A percentile compares a stretch with the other conserved stretches of the same genome.
Conservation (phyloP, 92 coral and sea anemone genomes). For the Phenganax stokvisi region DNA sequence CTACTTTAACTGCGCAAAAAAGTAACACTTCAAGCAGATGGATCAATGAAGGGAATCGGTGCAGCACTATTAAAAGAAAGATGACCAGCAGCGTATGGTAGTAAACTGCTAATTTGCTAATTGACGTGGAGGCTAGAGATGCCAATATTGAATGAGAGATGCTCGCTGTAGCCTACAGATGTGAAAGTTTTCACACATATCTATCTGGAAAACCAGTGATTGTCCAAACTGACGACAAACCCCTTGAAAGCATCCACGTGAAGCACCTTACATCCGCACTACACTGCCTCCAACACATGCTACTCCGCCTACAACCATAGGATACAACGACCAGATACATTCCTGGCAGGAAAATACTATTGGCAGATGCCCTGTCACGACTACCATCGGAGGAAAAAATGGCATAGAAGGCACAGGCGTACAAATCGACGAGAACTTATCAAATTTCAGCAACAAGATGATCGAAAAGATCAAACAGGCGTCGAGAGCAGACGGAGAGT, state of each 20-base stretch:
- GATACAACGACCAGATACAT: background rate
- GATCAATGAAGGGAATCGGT: slow-evolving; percentile 37
- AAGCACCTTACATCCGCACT: slow-evolving; percentile 32
- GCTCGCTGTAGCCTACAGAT: slow-evolving; percentile 39
- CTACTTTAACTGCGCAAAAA: slow-evolving; percentile 38
- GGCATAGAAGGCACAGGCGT: slow-evolving; percentile 18
- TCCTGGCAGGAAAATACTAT: background rate
- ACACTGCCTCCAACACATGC: slow-evolving; percentile 39
- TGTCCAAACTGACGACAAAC: slow-evolving; percentile 20
- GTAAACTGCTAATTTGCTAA: slow-evolving; percentile 37
- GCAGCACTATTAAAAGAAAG: slow-evolving; percentile 44
- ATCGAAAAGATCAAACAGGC: slow-evolving; percentile 11
- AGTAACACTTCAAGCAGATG: slow-evolving; percentile 44
- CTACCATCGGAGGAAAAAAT: background rate
- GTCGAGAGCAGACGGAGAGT: slow-evolving; percentile 18
- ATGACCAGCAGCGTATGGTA: slow-evolving; percentile 42
- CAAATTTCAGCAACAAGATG: slow-evolving; percentile 28
- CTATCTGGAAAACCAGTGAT: slow-evolving; percentile 20
- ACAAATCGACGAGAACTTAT: slow-evolving; percentile 31
- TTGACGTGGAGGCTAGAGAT: slow-evolving; percentile 35
- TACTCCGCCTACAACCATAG: slow-evolving; percentile 36
- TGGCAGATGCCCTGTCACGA: slow-evolving; percentile 40
- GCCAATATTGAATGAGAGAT: slow-evolving; percentile 45
- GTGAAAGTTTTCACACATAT: slow-evolving; percentile 40
- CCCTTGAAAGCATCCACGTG: slow-evolving; percentile 30